These are phyloP conservation scores for Agonum fuliginosum DNA, from an alignment of 2,888 invertebrate species.

Conservation along the genomic window DNA sequence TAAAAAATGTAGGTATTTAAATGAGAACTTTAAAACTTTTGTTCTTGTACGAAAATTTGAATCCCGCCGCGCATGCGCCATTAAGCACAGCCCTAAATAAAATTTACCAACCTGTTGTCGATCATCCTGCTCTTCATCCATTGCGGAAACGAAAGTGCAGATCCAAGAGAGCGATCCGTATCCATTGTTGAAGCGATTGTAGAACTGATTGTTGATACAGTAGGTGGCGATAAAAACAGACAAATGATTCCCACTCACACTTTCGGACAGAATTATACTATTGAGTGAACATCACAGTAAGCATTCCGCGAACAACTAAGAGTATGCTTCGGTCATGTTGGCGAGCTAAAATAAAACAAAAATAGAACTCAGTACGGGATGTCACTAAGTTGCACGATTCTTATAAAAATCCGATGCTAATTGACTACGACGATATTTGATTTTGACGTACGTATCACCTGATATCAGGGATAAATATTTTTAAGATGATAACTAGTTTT, in stretches of 20 bases:
- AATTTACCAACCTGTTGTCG: slow-evolving; percentile 73
- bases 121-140: slow-evolving; percentile 84
- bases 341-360: slow-evolving; percentile 56
- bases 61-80: too few relatives aligned
- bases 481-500: slow-evolving; percentile 1
- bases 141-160: slow-evolving; percentile 80
- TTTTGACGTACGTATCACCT: slow-evolving; percentile 32
- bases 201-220: background rate
- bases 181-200: slow-evolving; percentile 68
- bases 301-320: slow-evolving; percentile 39
- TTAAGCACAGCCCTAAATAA: too few relatives aligned
- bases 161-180: slow-evolving; percentile 76
- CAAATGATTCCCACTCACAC: slow-evolving; percentile 27
- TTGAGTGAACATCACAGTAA: slow-evolving; percentile 39
- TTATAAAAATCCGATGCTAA: slow-evolving; percentile 25
- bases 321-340: slow-evolving; percentile 60
- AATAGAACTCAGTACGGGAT: slow-evolving; percentile 40
- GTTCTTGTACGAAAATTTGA: too few relatives aligned
- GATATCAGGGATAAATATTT: slow-evolving; percentile 23
- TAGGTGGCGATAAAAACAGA: slow-evolving; percentile 24
- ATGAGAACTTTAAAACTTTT: too few relatives aligned
- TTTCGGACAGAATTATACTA: background rate
- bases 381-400: slow-evolving; percentile 9
- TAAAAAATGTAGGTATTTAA: too few relatives aligned
- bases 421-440: slow-evolving; percentile 22